Conservation (phyloP, 2,888 invertebrate species). For the Cerastis leucographa region DNA sequence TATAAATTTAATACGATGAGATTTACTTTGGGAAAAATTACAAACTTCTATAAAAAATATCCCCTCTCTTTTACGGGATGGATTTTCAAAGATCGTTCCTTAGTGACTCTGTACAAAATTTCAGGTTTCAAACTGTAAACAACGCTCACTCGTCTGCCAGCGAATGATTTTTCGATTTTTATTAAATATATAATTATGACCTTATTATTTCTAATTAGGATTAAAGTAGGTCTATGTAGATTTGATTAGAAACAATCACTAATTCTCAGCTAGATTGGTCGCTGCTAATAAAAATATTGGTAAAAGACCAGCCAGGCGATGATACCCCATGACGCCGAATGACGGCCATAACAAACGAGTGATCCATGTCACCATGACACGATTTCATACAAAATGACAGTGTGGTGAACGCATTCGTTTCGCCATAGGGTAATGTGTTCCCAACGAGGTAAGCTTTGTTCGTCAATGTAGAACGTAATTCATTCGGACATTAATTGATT, state of each 20-base stretch:
- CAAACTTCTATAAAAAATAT: not conserved
- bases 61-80: not conserved
- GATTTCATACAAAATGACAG: slow-evolving; percentile 51
- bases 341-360: slow-evolving; percentile 42
- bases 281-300: not conserved
- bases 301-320: not conserved
- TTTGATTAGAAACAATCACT: not conserved
- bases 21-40: not conserved
- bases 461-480: slow-evolving; percentile 27
- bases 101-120: not conserved
- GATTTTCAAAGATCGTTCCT: not conserved
- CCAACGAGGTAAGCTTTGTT: slow-evolving; percentile 48
- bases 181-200: not conserved
- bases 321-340: slow-evolving; percentile 11
- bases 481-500: slow-evolving; percentile 52
- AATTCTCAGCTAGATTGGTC: not conserved
- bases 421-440: slow-evolving; percentile 47
- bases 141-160: not conserved
- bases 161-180: not conserved
- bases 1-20: not conserved
- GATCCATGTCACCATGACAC: slow-evolving; percentile 64
- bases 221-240: not conserved
- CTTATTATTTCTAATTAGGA: not conserved
- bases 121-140: not conserved
- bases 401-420: slow-evolving; percentile 60